phyloP scores from a whole-genome alignment of 2,888 invertebrate species.

The Monoplex corrugatus region DNA sequence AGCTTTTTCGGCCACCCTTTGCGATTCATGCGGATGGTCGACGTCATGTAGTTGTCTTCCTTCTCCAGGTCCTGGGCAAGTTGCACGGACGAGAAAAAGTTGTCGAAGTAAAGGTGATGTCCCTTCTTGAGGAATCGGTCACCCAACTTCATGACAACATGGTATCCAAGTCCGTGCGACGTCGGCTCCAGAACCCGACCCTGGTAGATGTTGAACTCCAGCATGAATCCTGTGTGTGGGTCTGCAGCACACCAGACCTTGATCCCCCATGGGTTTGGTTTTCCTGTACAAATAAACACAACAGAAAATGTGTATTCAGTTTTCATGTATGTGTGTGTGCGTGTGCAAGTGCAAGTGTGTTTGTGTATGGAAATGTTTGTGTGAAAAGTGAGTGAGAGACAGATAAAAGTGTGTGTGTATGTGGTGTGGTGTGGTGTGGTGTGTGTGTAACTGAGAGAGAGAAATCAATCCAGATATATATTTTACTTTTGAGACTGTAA shows the following conservation, averaged over 20 bases:
- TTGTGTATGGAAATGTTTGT: too few relatives aligned
- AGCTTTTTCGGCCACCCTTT: conserved; percentile 41
- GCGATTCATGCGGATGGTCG: conserved; percentile 33
- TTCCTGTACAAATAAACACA: conserved; percentile 48
- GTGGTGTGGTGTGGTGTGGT: too few relatives aligned
- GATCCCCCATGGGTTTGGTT: conserved; percentile 48
- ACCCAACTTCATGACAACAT: conserved; percentile 38
- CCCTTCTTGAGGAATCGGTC: not conserved
- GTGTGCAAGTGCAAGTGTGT: too few relatives aligned
- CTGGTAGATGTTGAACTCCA: conserved; percentile 40
- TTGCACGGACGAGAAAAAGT: conserved; percentile 38
- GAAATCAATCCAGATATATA: too few relatives aligned
- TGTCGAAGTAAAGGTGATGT: conserved; percentile 43
- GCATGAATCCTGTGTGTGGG: conserved; percentile 47
- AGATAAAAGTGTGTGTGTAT: too few relatives aligned
- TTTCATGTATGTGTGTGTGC: too few relatives aligned
- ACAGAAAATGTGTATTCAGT: too few relatives aligned
- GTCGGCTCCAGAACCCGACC: not conserved
- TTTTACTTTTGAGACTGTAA: too few relatives aligned
- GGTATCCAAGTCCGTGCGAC: conserved; percentile 33
- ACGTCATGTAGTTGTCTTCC: conserved; percentile 25
- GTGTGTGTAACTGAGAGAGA: too few relatives aligned
- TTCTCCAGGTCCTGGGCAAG: conserved; percentile 34
- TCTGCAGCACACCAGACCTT: conserved; percentile 50
- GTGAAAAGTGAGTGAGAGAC: too few relatives aligned